phyloP scores from a whole-genome alignment of 1,140 invertebrate species.

The Neodiprion lecontei region DNA sequence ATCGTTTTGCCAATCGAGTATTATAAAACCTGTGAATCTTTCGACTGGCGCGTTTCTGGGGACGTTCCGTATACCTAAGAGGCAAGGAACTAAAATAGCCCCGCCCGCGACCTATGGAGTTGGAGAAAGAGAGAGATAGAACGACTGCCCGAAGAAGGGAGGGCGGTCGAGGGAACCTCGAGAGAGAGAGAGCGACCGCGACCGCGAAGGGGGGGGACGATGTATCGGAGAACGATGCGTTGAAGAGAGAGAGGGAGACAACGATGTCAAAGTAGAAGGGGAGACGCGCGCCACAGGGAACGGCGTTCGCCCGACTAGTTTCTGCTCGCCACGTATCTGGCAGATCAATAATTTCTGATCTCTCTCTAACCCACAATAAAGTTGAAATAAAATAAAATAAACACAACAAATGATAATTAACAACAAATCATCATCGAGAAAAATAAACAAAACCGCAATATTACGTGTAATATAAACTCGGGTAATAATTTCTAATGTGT shows the following conservation, averaged over 20 bases:
- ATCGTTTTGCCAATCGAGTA: neutral
- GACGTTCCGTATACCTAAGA: conserved; percentile 11
- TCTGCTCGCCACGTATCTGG: conserved; percentile 38
- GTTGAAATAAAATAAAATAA: neutral
- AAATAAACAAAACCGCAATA: neutral
- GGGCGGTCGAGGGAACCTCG: conserved; percentile 4
- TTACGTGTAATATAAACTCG: neutral
- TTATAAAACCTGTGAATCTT: neutral
- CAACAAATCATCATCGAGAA: neutral
- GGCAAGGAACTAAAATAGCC: conserved; percentile 11
- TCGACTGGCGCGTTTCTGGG: neutral
- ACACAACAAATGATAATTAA: neutral
- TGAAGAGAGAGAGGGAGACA: conserved; percentile 21
- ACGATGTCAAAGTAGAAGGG: conserved; percentile 39
- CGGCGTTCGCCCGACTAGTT: conserved; percentile 44
- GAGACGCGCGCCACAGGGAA: conserved; percentile 55
- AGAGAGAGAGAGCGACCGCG: conserved; percentile 7
- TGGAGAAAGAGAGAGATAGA: conserved; percentile 16
- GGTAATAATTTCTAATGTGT: neutral
- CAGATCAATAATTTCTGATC: conserved; percentile 55
- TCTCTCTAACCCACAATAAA: conserved; percentile 20
- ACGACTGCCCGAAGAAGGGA: conserved; percentile 8
- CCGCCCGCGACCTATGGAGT: conserved; percentile 17
- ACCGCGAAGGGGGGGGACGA: neutral
- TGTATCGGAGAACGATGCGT: neutral